Conservation (phyloP, 2,888 invertebrate genomes). For the Opisthograptis luteolata region DNA sequence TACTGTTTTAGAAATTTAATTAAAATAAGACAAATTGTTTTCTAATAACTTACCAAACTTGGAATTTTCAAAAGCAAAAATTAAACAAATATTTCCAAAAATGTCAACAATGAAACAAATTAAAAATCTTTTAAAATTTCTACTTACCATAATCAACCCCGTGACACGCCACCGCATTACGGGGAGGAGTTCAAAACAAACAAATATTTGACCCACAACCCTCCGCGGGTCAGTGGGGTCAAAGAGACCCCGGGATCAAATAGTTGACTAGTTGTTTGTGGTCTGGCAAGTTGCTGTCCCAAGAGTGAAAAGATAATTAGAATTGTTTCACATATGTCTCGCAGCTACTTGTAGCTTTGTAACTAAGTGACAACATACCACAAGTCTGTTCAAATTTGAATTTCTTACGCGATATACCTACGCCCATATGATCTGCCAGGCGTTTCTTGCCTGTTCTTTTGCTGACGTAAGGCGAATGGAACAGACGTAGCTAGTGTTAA, state of each 20-base stretch:
- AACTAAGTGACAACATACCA: neutral
- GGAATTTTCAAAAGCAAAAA: too few relatives aligned
- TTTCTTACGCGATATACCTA: too few relatives aligned
- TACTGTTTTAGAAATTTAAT: too few relatives aligned
- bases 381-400: too few relatives aligned
- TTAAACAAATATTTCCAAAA: too few relatives aligned
- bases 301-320: slow-evolving; percentile 16
- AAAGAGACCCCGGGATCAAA: slow-evolving; percentile 15
- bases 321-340: slow-evolving; percentile 8
- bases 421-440: too few relatives aligned
- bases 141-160: slow-evolving; percentile 9
- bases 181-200: slow-evolving; percentile 12
- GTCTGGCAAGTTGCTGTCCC: neutral
- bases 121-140: neutral
- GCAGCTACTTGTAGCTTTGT: neutral
- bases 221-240: slow-evolving; percentile 5
- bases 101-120: too few relatives aligned
- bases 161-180: neutral
- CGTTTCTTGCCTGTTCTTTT: too few relatives aligned
- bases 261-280: slow-evolving; percentile 13
- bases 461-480: too few relatives aligned
- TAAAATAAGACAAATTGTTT: too few relatives aligned
- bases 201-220: slow-evolving; percentile 13
- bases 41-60: too few relatives aligned
- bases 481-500: too few relatives aligned